Conservation (phyloP, 1,140 invertebrate genomes). For the Orchesella cincta region DNA sequence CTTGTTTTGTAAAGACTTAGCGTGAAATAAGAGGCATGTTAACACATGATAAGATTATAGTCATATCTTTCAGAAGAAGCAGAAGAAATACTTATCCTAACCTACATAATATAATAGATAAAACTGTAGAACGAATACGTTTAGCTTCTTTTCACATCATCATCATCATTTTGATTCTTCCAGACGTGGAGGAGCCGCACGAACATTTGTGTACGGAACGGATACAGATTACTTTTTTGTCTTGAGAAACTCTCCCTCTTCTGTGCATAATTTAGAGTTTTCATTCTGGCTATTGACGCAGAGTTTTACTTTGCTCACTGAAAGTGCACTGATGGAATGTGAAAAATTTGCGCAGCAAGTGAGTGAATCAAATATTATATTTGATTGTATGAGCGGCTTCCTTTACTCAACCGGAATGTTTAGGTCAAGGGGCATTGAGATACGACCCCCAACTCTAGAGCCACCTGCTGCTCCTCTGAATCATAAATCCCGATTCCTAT, state of each 20-base stretch:
- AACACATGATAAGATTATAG: not conserved
- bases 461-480: constrained; percentile 48
- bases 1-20: constrained; percentile 2
- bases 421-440: constrained; percentile 46
- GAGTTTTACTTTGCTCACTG: constrained; percentile 7
- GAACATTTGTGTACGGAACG: not conserved
- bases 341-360: constrained; percentile 51
- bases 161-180: not conserved
- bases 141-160: constrained; percentile 3
- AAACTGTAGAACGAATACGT: not conserved
- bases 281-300: constrained; percentile 5
- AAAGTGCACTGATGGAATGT: constrained; percentile 46
- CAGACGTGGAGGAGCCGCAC: constrained; percentile 21
- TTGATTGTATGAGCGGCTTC: constrained; percentile 37
- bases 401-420: constrained; percentile 48
- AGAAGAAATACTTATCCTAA: no score
- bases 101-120: no score
- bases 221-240: not conserved
- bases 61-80: not conserved
- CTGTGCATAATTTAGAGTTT: constrained; percentile 23
- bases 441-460: constrained; percentile 49
- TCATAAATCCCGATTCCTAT: constrained; percentile 50
- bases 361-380: constrained; percentile 8
- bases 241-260: not conserved
- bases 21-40: not conserved